These are phyloP conservation scores for Chaetura pelagica DNA, from an alignment of 2,113 vertebrate genomes.

Conservation along the genomic window DNA sequence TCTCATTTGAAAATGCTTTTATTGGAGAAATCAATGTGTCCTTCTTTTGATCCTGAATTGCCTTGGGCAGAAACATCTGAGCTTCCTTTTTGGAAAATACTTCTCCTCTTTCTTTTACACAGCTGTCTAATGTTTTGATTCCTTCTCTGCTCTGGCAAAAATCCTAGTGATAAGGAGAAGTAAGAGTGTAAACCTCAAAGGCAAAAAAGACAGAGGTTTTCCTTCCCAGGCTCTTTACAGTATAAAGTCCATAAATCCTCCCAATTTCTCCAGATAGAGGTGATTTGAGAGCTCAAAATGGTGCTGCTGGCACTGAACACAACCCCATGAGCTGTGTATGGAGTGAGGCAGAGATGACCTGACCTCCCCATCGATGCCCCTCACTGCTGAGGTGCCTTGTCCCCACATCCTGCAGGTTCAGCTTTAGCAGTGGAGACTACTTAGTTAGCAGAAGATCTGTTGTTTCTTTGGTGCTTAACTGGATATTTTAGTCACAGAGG, in stretches of 20 bases:
- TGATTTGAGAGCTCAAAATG: neutral
- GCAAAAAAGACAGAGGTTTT: neutral
- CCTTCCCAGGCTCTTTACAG: neutral
- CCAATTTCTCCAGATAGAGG: neutral
- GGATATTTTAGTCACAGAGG: neutral
- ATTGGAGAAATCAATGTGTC: constrained; percentile 43
- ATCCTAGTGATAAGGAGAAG: constrained; percentile 15
- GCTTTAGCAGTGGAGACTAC: neutral
- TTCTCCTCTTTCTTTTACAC: constrained; percentile 17
- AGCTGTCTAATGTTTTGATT: constrained; percentile 34
- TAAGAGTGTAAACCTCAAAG: constrained; percentile 36
- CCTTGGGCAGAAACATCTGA: constrained; percentile 61
- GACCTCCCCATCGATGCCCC: neutral
- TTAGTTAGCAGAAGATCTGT: neutral
- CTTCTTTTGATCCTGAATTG: constrained; percentile 57
- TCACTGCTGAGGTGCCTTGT: neutral
- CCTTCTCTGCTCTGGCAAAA: constrained; percentile 22
- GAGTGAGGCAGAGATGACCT: neutral
- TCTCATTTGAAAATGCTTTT: constrained; percentile 42
- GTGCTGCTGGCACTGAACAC: neutral
- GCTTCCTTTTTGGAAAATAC: constrained; percentile 27
- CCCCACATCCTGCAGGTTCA: rapidly evolving
- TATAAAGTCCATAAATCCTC: neutral
- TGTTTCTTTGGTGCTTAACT: neutral
- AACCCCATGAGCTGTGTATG: neutral